Base-by-base conservation (phyloP, 1,140 invertebrate genomes). In the Ectropis grisescens region DNA sequence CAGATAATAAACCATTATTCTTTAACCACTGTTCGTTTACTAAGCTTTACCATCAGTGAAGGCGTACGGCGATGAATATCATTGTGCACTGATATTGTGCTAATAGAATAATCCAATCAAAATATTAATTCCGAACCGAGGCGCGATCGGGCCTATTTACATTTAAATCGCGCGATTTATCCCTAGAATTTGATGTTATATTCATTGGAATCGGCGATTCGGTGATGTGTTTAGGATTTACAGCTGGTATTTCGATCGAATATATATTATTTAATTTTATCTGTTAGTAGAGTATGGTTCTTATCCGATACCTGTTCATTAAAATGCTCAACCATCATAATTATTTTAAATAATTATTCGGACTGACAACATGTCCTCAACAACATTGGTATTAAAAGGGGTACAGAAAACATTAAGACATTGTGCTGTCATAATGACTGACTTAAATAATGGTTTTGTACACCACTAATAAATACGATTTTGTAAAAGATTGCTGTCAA, bases 91-190 rank as follows among this genome's bases (percentile, higher is more conserved):
- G 58, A 65, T 67, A 72, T 65, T 62, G 58, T 66, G 59, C 65
- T 75, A 79, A 72, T 72, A 75, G 66, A 71, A 71, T 79, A 75
- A 71, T 75, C 62, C 74, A 69, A 75, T 79, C 66, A 71, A 66
- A 79, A 71, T 74, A 75, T 72, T 74, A 71, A 70, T 70, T 68
- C 68, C 62, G 55, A 58, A 66, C 62, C 58, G 66, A 55, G 55
- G 62, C 56, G 55, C 50, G 52, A 39, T 47, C 52, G 46, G 60
- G 35, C 27, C 33, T 47, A 70, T 72, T 72, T 78, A 78, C 66
- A 74, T 71, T 72, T 68, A 58, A 62, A 65, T 74, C 48, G 60
- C 29, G 33, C 44, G 55, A 71, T 64, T 59, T 59, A 59, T 50
- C 56, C 57, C 51, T 57, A 52, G 47, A 53, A 60, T 62, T 61